These are phyloP conservation scores for Platyscapa corneri DNA, from an alignment of 1,140 invertebrate species.

Conservation along the genomic window DNA sequence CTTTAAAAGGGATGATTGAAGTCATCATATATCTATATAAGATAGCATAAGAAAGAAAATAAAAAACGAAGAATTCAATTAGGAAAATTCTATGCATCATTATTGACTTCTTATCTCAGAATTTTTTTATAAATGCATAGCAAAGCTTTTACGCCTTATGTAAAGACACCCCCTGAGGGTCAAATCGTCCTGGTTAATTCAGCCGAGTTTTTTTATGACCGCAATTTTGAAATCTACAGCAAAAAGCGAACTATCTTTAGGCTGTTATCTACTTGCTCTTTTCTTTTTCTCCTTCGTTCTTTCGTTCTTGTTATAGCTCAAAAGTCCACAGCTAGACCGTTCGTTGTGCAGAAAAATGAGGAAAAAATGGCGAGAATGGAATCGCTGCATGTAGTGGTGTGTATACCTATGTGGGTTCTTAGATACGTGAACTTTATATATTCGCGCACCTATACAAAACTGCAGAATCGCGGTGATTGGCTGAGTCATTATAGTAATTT, in stretches of 20 bases:
- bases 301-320: slow-evolving; percentile 2
- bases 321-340: slow-evolving; percentile 1
- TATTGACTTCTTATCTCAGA: not conserved
- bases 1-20: too few relatives aligned
- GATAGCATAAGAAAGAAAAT: not conserved
- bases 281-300: not conserved
- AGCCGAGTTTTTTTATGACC: slow-evolving; percentile 66
- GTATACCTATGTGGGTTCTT: not conserved
- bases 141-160: not conserved
- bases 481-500: slow-evolving; percentile 68
- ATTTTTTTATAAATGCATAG: slow-evolving; percentile 30
- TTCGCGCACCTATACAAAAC: not conserved
- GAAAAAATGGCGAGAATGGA: slow-evolving; percentile 32
- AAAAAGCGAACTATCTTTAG: slow-evolving; percentile 64
- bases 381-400: not conserved
- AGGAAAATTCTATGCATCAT: not conserved
- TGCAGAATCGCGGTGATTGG: slow-evolving; percentile 52
- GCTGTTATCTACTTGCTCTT: not conserved
- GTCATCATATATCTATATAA: too few relatives aligned
- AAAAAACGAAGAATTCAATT: not conserved
- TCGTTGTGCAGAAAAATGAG: slow-evolving; percentile 39
- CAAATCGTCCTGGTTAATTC: slow-evolving; percentile 64
- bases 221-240: slow-evolving; percentile 66
- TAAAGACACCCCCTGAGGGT: slow-evolving; percentile 58
- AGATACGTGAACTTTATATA: slow-evolving; percentile 10